A percentile compares a stretch with the other conserved stretches of the same genome.
phyloP scores from a whole-genome alignment of 2,113 vertebrate species.

The Synchiropus splendidus region DNA sequence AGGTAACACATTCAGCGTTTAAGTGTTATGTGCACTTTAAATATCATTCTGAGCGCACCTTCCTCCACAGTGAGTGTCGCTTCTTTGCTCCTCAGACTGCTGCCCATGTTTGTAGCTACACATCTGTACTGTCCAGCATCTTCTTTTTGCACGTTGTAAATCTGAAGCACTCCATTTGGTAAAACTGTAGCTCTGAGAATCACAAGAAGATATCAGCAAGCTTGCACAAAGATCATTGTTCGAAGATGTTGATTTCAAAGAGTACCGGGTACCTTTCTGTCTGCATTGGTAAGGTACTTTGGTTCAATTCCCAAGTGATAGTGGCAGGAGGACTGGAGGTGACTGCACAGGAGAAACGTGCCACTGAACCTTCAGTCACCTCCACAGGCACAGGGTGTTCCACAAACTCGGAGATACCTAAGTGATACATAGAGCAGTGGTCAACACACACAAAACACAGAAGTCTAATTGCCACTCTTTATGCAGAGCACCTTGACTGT shows the following conservation, averaged over 20 bases:
- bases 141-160: conserved; percentile 73
- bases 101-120: conserved; percentile 73
- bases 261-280: conserved; percentile 73
- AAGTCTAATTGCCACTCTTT: no score
- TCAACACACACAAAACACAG: neutral
- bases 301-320: conserved; percentile 90
- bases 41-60: no score
- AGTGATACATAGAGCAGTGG: conserved; percentile 14
- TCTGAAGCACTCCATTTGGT: conserved; percentile 86
- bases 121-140: conserved; percentile 86
- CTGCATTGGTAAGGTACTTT: conserved; percentile 71
- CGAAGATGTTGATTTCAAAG: neutral
- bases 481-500: conserved; percentile 16
- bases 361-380: conserved; percentile 77
- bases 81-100: conserved; percentile 75
- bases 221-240: neutral
- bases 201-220: neutral
- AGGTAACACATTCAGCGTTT: no score
- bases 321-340: conserved; percentile 74
- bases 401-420: conserved; percentile 83
- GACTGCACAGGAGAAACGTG: conserved; percentile 82
- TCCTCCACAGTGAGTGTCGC: conserved; percentile 74
- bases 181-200: conserved; percentile 75
- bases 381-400: conserved; percentile 73
- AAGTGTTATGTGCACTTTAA: no score